A percentile compares a stretch with the other conserved stretches of the same genome.
These are phyloP conservation scores for Blastomussa wellsi DNA, from an alignment of 92 coral and sea anemone genomes.

Conservation along the genomic window DNA sequence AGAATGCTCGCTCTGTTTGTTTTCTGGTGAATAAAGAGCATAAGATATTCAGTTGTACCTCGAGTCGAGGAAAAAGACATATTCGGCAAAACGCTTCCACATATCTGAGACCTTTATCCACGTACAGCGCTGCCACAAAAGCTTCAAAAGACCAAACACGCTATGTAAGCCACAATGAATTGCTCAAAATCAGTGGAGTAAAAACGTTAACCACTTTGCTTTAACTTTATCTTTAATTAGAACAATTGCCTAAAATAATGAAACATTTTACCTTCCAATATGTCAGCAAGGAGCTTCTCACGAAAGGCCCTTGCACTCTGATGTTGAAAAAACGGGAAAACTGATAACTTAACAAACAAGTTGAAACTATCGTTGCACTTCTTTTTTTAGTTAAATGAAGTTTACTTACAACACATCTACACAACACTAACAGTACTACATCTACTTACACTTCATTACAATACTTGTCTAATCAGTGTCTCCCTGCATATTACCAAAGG, in stretches of 20 bases:
- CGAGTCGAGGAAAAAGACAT: conserved; percentile 92
- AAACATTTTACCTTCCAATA: conserved; percentile 80
- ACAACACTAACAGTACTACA: too few relatives aligned
- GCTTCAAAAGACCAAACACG: conserved; percentile 12
- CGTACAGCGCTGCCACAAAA: conserved; percentile 88
- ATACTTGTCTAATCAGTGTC: too few relatives aligned
- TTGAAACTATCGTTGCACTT: too few relatives aligned
- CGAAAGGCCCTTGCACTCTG: conserved; percentile 74
- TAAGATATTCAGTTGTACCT: conserved; percentile 56
- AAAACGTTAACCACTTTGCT: not conserved
- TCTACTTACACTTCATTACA: too few relatives aligned
- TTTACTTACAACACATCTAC: too few relatives aligned
- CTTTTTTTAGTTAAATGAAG: too few relatives aligned
- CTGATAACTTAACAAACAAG: too few relatives aligned
- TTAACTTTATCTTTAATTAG: too few relatives aligned
- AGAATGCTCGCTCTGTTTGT: not conserved
- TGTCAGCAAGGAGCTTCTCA: conserved; percentile 88
- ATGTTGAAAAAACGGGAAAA: not conserved
- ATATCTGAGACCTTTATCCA: conserved; percentile 92
- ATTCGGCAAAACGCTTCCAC: conserved; percentile 88
- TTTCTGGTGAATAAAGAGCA: not conserved
- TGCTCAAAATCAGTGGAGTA: not conserved
- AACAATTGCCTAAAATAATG: not conserved
- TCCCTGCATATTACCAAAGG: too few relatives aligned
- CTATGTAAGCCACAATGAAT: not conserved